These are phyloP conservation scores for Physocephala rufipes DNA, from an alignment of 2,888 invertebrate species.

Conservation along the genomic window DNA sequence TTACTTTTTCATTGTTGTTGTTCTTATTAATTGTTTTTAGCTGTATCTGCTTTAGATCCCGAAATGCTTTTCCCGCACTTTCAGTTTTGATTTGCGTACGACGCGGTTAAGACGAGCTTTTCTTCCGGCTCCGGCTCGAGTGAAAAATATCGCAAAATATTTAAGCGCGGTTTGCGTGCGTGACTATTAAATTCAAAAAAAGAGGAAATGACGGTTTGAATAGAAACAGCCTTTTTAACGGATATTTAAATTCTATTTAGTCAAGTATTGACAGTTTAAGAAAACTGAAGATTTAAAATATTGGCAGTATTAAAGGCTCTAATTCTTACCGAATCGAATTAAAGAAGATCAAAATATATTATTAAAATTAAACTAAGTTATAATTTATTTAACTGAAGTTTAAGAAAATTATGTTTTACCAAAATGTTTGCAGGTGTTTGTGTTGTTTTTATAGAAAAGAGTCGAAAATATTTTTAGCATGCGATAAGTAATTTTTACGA, in stretches of 20 bases:
- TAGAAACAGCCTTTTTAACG: no score
- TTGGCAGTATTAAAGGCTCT: no score
- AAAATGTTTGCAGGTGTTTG: no score
- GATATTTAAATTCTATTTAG: no score
- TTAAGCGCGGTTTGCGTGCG: not conserved
- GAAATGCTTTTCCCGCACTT: conserved; percentile 61
- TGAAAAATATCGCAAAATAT: not conserved
- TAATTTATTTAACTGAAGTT: not conserved
- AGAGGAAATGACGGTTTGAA: not conserved
- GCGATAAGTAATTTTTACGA: no score
- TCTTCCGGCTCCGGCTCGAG: conserved; percentile 45
- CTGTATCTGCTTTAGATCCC: conserved; percentile 54
- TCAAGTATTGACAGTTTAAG: no score
- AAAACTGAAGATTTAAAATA: no score
- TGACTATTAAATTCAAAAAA: not conserved
- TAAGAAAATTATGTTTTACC: no score
- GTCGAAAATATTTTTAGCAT: no score
- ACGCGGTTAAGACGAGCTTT: conserved; percentile 63
- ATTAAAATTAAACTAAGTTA: not conserved
- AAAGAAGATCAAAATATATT: conserved; percentile 3
- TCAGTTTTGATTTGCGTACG: conserved; percentile 65
- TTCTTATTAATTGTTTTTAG: no score
- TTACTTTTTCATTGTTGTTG: conserved; percentile 33
- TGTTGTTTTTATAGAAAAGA: no score
- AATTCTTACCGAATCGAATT: not conserved